Conservation (phyloP, 2,113 vertebrate species). For the Nesoenas mayeri region DNA sequence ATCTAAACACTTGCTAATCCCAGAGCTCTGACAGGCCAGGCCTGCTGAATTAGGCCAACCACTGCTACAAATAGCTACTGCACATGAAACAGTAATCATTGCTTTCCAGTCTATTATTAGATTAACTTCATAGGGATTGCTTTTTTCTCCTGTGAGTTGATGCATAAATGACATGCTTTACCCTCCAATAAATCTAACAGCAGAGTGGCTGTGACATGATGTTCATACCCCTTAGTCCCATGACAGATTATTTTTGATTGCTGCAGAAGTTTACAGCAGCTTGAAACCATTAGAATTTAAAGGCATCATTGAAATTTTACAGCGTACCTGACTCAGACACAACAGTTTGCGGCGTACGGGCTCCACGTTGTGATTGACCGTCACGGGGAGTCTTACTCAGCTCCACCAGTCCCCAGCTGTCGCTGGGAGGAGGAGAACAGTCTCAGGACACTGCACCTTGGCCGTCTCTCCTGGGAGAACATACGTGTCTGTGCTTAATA, state of each 20-base stretch:
- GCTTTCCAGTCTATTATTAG: constrained; percentile 81
- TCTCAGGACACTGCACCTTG: neutral
- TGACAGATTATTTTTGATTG: constrained; percentile 80
- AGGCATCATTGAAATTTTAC: constrained; percentile 70
- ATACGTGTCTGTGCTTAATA: rapidly evolving
- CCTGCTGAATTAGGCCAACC: constrained; percentile 75
- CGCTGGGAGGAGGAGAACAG: neutral
- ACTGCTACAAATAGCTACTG: constrained; percentile 73
- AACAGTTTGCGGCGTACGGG: neutral
- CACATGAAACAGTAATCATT: constrained; percentile 79
- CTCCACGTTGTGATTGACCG: neutral
- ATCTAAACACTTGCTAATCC: constrained; percentile 72
- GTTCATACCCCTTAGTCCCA: constrained; percentile 72
- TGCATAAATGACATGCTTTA: constrained; percentile 82
- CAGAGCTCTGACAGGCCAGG: constrained; percentile 64
- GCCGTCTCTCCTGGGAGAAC: rapidly evolving
- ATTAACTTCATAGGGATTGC: constrained; percentile 80
- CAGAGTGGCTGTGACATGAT: constrained; percentile 75
- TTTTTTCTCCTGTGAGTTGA: constrained; percentile 79
- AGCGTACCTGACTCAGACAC: constrained; percentile 28
- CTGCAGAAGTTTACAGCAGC: constrained; percentile 70
- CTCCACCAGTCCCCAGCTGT: neutral
- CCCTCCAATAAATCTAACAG: constrained; percentile 80
- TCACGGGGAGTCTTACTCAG: neutral
- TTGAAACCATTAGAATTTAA: constrained; percentile 76